Base-by-base conservation (phyloP, 2,888 invertebrate species). In the Netelia fuscicornis region DNA sequence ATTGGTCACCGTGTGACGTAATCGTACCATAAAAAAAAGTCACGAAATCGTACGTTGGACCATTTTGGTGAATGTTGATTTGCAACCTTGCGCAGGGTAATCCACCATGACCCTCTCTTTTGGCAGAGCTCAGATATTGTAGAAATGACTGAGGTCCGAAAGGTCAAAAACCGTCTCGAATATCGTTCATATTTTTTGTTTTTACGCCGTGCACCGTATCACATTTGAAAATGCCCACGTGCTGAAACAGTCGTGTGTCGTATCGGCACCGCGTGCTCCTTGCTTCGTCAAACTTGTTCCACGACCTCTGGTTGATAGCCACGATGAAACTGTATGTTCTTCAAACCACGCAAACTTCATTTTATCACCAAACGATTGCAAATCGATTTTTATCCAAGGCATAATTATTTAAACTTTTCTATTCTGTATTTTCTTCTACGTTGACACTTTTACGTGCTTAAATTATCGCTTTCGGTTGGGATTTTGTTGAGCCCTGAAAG, bases 21-120 rank as follows among this genome's bases (percentile, higher is more conserved):
- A 92, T 93, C 90, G 92, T 90, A 89, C 89, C 87, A 90, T 91
- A 91, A 90, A 85, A 90, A 92, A 93, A 93, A 92, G 92, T 93
- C 91, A 92, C 93, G 92, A 92, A 91, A 90, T 87, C 91, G 88
- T 90, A 52, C 44, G 77, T 89, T 89, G 86, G 84, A 84, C 54
- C 83, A 81, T 83, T 79, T 60, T 37, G 65, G 68, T 79, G 81
- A 83, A 88, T 86, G 87, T 76, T 85, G 83, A 80, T 86, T 89
- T 89, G 90, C 89, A 87, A 88, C 88, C 90, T 91, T 90, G 89
- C 89, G 89, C 90, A 86, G 85, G 84, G 87, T 92, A 91, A 93
- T 89, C 86, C 87, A 88, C 86, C 91, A 91, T 92, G 90, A 90
- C 91, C 88, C 87, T 77, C 80, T 77, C 75, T 84, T 84, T 83